These are phyloP conservation scores for Columba janthina DNA, from an alignment of 2,113 vertebrate genomes.

Conservation along the genomic window DNA sequence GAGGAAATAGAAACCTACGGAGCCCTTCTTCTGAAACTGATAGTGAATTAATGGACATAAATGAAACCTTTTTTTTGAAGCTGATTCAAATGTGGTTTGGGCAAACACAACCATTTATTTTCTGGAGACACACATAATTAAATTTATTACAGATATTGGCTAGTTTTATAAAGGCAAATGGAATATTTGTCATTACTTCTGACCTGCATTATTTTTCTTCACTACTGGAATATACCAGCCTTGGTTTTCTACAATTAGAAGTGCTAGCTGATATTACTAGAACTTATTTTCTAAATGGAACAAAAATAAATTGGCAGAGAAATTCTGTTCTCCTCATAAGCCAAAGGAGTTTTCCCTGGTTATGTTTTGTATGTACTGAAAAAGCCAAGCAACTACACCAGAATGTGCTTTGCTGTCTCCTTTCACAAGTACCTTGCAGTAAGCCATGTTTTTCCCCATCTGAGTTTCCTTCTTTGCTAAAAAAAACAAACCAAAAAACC, in stretches of 20 bases:
- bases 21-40: not conserved
- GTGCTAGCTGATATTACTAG: not conserved
- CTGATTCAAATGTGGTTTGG: not conserved
- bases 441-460: not conserved
- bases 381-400: not conserved
- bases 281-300: not conserved
- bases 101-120: conserved; percentile 7
- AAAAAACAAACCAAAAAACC: rapidly evolving
- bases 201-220: not conserved
- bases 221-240: not conserved
- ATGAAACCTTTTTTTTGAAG: not conserved
- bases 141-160: not conserved
- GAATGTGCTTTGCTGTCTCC: not conserved
- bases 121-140: not conserved
- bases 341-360: not conserved
- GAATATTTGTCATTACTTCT: not conserved
- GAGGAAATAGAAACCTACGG: not conserved
- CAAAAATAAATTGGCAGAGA: not conserved
- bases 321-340: not conserved
- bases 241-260: not conserved
- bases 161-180: not conserved
- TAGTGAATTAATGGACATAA: not conserved
- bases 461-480: not conserved
- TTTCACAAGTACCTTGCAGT: not conserved
- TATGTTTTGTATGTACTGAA: not conserved